These are phyloP conservation scores for Adineta ricciae DNA, from an alignment of 2,888 invertebrate genomes.

Conservation along the genomic window DNA sequence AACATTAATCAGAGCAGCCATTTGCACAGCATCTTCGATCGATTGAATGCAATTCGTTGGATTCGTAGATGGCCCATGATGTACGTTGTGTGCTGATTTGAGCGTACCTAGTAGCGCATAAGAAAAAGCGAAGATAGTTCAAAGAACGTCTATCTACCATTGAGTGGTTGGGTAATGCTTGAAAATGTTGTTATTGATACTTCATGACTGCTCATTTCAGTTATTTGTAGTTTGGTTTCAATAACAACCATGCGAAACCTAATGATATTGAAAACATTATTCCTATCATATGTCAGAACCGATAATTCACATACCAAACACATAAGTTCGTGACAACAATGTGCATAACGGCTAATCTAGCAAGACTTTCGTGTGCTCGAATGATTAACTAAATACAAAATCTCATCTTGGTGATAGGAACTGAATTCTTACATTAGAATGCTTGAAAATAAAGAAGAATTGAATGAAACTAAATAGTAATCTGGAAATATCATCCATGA, in stretches of 20 bases:
- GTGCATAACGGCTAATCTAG: not conserved
- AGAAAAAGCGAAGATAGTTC: too few species aligned
- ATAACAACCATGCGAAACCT: constrained; percentile 17
- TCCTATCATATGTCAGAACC: too few species aligned
- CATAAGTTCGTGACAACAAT: constrained; percentile 13
- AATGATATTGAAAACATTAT: not conserved
- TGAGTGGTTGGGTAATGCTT: not conserved
- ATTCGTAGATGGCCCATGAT: not conserved
- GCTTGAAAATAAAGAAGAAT: constrained; percentile 17
- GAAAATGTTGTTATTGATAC: too few species aligned
- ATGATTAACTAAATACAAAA: not conserved
- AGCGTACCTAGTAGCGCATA: too few species aligned
- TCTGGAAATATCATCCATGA: constrained; percentile 1
- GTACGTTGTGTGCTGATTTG: not conserved
- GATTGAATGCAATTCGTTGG: not conserved
- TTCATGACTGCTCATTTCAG: not conserved
- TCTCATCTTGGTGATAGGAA: not conserved
- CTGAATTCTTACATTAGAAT: not conserved
- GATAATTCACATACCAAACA: constrained; percentile 21
- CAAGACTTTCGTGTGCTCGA: constrained; percentile 1
- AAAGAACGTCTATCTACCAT: not conserved
- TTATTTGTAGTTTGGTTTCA: not conserved
- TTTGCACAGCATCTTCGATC: not conserved
- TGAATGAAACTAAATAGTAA: constrained; percentile 1
- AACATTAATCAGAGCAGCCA: constrained; percentile 3